These are phyloP conservation scores for Lepilemur ruficaudatus DNA, from an alignment of 2,797 vertebrate species.

Conservation along the genomic window DNA sequence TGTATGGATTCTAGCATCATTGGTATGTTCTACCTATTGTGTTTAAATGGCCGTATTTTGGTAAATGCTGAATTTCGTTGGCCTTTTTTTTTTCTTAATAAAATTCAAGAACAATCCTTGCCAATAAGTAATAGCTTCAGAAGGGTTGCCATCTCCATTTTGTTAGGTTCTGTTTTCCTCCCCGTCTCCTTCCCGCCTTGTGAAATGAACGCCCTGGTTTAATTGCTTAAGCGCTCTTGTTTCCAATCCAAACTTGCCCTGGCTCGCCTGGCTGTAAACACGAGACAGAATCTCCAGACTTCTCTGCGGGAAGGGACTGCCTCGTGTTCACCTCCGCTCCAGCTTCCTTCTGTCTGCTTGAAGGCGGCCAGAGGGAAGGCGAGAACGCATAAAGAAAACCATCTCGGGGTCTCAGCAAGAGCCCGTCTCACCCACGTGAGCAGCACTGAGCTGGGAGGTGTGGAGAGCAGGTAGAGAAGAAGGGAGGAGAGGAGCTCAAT, in stretches of 20 bases:
- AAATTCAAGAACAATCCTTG: slow-evolving; percentile 7
- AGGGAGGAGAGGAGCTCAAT: background rate
- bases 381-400: background rate
- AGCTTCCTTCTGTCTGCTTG: background rate
- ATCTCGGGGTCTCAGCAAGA: background rate
- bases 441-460: background rate
- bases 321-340: accelerated
- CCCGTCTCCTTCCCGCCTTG: background rate
- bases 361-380: background rate
- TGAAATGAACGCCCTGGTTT: slow-evolving; percentile 43
- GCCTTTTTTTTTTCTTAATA: background rate
- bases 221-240: slow-evolving; percentile 51
- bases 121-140: slow-evolving; percentile 11
- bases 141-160: background rate
- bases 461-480: background rate
- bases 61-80: background rate
- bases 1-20: background rate
- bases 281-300: background rate
- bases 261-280: background rate
- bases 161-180: background rate
- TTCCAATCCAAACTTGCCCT: background rate
- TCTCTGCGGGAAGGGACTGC: background rate
- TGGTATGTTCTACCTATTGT: background rate
- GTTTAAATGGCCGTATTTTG: background rate
- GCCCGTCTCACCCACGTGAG: background rate